Conservation (phyloP, 2,888 invertebrate genomes). For the Hydrotaea cyrtoneurina region DNA sequence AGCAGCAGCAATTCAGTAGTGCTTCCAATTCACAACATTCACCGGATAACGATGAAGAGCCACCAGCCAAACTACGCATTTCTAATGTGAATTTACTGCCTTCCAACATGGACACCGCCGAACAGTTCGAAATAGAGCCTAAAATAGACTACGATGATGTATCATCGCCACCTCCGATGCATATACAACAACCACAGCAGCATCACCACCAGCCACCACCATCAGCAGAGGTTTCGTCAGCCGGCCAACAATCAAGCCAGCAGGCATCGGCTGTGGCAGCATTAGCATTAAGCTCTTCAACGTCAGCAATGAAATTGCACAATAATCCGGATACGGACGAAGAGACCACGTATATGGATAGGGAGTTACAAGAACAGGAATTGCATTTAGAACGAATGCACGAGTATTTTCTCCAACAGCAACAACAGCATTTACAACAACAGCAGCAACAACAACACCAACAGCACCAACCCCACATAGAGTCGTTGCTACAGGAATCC, state of each 20-base stretch:
- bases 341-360: conserved; percentile 62
- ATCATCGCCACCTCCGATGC: conserved; percentile 41
- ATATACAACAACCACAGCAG: conserved; percentile 24
- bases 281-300: conserved; percentile 63
- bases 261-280: conserved; percentile 59
- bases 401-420: conserved; percentile 75
- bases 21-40: conserved; percentile 69
- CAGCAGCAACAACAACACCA: conserved; percentile 69
- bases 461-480: conserved; percentile 75
- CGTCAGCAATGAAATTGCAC: conserved; percentile 64
- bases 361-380: conserved; percentile 66
- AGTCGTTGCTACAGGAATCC: conserved; percentile 72
- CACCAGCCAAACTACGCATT: conserved; percentile 67
- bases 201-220: conserved; percentile 53
- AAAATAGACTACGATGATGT: conserved; percentile 69
- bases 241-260: conserved; percentile 61
- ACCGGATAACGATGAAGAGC: conserved; percentile 66
- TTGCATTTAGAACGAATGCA: conserved; percentile 69
- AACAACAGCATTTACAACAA: conserved; percentile 73
- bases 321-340: conserved; percentile 65
- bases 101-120: conserved; percentile 60
- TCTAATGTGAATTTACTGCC: conserved; percentile 65
- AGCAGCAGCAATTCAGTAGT: conserved; percentile 57
- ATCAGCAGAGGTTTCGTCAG: conserved; percentile 59
- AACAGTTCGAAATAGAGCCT: conserved; percentile 68